Conservation (phyloP, 1,140 invertebrate species). For the Drosophila serrata region DNA sequence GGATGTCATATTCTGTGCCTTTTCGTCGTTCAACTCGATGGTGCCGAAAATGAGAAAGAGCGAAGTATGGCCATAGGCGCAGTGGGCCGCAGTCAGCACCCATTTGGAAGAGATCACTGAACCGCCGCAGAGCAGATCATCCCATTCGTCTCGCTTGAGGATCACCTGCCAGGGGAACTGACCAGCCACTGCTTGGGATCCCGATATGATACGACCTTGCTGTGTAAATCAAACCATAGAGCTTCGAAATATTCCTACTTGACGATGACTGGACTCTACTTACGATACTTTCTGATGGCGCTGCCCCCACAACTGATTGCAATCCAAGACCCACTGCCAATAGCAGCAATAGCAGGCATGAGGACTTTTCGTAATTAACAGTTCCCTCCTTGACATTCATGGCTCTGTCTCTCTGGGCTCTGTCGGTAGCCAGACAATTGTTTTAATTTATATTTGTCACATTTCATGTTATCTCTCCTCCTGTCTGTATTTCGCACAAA, state of each 20-base stretch:
- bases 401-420: conserved; percentile 6
- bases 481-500: conserved; percentile 62
- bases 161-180: conserved; percentile 84
- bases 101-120: conserved; percentile 86
- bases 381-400: conserved; percentile 19
- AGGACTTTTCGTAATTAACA: neutral
- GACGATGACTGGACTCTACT: conserved; percentile 7
- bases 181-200: conserved; percentile 37
- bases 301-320: neutral
- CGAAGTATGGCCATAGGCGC: conserved; percentile 76
- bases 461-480: conserved; percentile 14
- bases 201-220: conserved; percentile 71
- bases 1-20: conserved; percentile 73
- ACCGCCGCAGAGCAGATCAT: conserved; percentile 86
- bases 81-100: conserved; percentile 88
- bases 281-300: conserved; percentile 15
- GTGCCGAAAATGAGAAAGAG: conserved; percentile 85
- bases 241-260: neutral
- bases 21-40: conserved; percentile 79
- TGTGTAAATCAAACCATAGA: conserved; percentile 18
- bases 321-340: neutral
- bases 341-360: neutral
- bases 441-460: conserved; percentile 29
- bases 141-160: conserved; percentile 64
- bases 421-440: conserved; percentile 18